phyloP scores from a whole-genome alignment of 2,113 vertebrate genomes.

The Hemichromis elongatus region DNA sequence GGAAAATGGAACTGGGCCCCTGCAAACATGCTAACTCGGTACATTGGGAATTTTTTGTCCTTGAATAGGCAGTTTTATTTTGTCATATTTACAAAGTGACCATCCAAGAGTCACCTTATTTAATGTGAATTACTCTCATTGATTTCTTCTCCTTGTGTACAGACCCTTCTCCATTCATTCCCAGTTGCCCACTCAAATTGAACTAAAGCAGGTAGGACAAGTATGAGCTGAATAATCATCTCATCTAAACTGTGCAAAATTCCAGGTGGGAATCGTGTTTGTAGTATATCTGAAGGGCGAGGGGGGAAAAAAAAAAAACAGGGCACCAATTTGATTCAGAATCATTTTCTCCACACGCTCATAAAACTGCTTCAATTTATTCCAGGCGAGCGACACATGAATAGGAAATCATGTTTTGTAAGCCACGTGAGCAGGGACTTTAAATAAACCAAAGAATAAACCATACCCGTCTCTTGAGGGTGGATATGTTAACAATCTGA shows the following conservation, averaged over 20 bases:
- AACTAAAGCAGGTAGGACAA: constrained; percentile 16
- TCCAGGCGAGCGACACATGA: neutral
- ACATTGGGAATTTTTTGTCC: neutral
- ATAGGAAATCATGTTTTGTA: constrained; percentile 18
- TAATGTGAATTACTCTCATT: neutral
- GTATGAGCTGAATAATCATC: neutral
- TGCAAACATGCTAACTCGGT: neutral
- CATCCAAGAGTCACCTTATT: neutral
- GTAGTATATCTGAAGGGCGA: neutral
- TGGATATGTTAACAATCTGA: neutral
- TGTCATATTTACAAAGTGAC: constrained; percentile 14
- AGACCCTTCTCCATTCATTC: neutral
- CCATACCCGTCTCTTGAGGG: neutral
- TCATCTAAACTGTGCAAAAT: neutral
- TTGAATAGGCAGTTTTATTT: constrained; percentile 25
- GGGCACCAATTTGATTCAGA: neutral
- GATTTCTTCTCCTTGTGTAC: neutral
- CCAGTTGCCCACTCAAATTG: neutral
- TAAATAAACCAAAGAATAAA: neutral
- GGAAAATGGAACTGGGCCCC: neutral
- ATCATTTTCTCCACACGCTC: neutral
- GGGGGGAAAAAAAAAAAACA: neutral
- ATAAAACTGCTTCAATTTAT: neutral
- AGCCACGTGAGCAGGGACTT: neutral
- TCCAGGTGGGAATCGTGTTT: neutral